A percentile compares a stretch with the other conserved stretches of the same genome.
phyloP scores from a whole-genome alignment of 2,888 invertebrate species.

The Argyra leucocephala region DNA sequence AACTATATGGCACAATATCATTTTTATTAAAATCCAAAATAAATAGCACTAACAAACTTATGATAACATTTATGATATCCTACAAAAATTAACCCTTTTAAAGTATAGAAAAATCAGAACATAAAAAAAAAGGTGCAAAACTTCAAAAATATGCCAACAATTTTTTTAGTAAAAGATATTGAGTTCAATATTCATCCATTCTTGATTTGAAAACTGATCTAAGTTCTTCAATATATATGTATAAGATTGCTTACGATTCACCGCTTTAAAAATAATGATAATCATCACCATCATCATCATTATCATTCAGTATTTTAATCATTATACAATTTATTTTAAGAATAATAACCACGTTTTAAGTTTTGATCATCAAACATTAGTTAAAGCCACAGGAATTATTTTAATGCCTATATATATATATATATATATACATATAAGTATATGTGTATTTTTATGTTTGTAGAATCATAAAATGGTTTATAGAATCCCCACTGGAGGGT shows the following conservation, averaged over 20 bases:
- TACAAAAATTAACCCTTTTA: too few relatives aligned
- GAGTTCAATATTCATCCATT: neutral
- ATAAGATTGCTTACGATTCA: too few relatives aligned
- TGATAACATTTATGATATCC: too few relatives aligned
- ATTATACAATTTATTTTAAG: neutral
- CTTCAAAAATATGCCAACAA: conserved; percentile 1
- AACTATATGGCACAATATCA: too few relatives aligned
- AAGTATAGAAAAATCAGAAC: neutral
- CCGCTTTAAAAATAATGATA: neutral
- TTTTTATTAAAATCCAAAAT: too few relatives aligned
- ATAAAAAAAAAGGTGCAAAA: conserved; percentile 4
- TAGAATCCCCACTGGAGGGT: neutral
- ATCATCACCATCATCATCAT: neutral
- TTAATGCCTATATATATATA: too few relatives aligned
- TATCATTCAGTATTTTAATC: neutral
- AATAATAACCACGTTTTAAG: neutral
- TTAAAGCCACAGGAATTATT: neutral
- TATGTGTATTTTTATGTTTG: neutral
- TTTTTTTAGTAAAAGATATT: conserved; percentile 2
- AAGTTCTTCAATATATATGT: too few relatives aligned
- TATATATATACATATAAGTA: too few relatives aligned
- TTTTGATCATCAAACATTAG: neutral
- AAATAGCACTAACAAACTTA: too few relatives aligned
- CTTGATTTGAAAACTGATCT: too few relatives aligned
- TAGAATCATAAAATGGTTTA: neutral